phyloP scores from a whole-genome alignment of 2,888 invertebrate genomes.

The Spisula subtruncata region DNA sequence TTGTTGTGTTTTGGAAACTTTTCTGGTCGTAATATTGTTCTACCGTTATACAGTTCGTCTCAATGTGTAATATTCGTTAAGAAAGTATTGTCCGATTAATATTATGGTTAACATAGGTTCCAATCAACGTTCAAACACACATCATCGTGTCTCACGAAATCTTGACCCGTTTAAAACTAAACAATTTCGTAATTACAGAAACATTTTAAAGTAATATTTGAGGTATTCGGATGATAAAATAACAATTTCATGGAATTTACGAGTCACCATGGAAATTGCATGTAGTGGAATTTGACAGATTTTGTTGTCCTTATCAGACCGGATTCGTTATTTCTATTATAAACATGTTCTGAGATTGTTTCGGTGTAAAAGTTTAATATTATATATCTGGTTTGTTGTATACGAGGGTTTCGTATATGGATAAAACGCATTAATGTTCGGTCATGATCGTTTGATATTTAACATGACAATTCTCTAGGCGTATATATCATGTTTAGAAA shows the following conservation, averaged over 20 bases:
- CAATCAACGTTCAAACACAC: too few species aligned
- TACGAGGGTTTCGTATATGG: background rate
- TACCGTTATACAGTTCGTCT: too few species aligned
- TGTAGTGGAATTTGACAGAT: background rate
- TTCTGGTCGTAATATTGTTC: background rate
- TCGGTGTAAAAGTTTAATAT: background rate
- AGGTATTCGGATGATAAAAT: background rate
- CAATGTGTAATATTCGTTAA: too few species aligned
- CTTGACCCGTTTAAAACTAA: background rate
- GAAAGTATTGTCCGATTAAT: too few species aligned
- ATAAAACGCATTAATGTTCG: background rate
- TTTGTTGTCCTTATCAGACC: background rate
- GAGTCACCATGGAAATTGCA: background rate
- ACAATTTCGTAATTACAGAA: background rate
- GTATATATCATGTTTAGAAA: background rate
- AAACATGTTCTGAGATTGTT: background rate
- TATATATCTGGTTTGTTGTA: background rate
- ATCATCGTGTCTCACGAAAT: too few species aligned
- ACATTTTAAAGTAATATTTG: background rate
- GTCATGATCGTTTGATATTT: background rate
- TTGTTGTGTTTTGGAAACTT: background rate
- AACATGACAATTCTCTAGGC: background rate
- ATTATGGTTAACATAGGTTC: too few species aligned
- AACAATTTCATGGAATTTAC: background rate
- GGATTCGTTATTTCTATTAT: background rate